Evolutionary conservation across 2,797 vertebrate genomes (phyloP).

Genomic region (Myripristis murdjan): DNA sequence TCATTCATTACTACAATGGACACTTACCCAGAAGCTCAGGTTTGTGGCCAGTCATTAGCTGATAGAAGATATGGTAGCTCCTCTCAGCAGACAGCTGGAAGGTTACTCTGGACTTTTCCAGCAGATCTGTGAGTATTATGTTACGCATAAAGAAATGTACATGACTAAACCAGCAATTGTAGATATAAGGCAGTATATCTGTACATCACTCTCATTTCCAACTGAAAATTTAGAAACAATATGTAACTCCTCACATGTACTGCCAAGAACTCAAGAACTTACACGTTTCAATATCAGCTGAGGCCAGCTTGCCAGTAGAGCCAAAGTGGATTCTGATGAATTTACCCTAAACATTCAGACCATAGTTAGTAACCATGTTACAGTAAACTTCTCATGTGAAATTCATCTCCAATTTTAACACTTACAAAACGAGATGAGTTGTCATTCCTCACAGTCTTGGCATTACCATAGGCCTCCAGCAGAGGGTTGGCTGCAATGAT

Average conservation of each 20-base stretch:
- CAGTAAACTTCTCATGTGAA: not conserved
- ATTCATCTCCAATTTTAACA: constrained; percentile 7
- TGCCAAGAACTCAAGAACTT: not conserved
- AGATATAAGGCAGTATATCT: not conserved
- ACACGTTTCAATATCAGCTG: constrained; percentile 70
- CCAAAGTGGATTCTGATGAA: constrained; percentile 62
- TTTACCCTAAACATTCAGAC: constrained; percentile 44
- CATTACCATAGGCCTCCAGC: constrained; percentile 91
- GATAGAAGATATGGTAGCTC: constrained; percentile 94
- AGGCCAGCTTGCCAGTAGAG: constrained; percentile 54
- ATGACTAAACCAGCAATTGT: not conserved
- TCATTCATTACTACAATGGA: too few species aligned
- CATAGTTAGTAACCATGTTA: not conserved
- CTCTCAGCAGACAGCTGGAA: constrained; percentile 92
- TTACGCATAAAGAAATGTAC: too few species aligned
- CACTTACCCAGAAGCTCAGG: constrained; percentile 84
- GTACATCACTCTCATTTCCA: too few species aligned
- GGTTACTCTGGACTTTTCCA: constrained; percentile 92
- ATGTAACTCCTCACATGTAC: not conserved
- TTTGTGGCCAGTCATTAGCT: constrained; percentile 91
- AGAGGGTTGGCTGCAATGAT: constrained; percentile 89
- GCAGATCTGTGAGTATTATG: constrained; percentile 79
- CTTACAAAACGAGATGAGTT: constrained; percentile 90
- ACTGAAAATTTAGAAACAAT: too few species aligned
- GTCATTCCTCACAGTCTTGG: constrained; percentile 92